Evolutionary conservation across 2,888 invertebrate species (phyloP), one percentile per base, ranked within the genome.

Genomic region (Drosophila villosipedis): DNA sequence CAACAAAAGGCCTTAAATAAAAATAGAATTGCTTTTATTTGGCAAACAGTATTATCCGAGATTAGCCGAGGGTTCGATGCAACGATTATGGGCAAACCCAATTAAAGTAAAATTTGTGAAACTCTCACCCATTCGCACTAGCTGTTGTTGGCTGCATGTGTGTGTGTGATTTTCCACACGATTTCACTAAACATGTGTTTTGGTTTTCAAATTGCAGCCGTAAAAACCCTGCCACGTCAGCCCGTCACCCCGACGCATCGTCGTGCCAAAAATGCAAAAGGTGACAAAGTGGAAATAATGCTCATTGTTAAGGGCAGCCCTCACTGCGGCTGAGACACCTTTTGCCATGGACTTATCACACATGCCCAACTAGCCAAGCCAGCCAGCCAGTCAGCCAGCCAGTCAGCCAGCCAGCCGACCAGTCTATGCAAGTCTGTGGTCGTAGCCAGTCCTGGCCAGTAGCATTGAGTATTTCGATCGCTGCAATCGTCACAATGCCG

Each of bases 31-130:
- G 84, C 80, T 89, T 87, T 87, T 89, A 87, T 89, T 91, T 91
- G 82, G 82, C 90, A 91, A 92, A 92, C 91, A 91, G 92, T 61
- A 92, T 92, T 92, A 92, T 86, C 87, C 83, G 80, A 83, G 92
- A 91, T 92, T 84, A 92, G 76, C 91, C 89, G 91, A 85, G 89
- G 92, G 92, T 91, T 91, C 88, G 89, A 88, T 90, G 84, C 83
- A 84, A 83, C 90, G 88, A 91, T 92, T 91, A 91, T 87, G 87
- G 90, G 78, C 83, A 92, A 91, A 92, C 92, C 92, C 92, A 92
- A 92, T 92, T 92, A 92, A 91, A 89, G 79, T 73, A 75, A 77
- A 89, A 80, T 81, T 80, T 86, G 73, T 67, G 55, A 60, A 55
- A 75, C 74, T 52, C 71, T 43, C 62, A 37, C 33, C 19, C 35